These are phyloP conservation scores for Taenioides sp. DNA, from an alignment of 2,797 vertebrate species.

Conservation along the genomic window DNA sequence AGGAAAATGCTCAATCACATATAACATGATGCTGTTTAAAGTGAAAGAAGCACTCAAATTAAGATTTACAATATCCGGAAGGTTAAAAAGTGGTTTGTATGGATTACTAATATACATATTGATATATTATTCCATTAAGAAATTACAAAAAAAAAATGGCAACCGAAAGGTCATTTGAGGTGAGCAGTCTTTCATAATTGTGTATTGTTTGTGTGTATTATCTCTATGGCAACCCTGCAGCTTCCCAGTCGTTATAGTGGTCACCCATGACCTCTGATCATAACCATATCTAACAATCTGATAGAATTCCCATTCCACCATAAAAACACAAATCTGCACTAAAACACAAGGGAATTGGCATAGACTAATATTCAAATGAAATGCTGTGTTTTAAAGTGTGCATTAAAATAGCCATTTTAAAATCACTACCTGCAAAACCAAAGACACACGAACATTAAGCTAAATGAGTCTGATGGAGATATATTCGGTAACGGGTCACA, in stretches of 20 bases:
- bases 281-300: not conserved
- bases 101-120: not conserved
- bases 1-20: not conserved
- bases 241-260: not conserved
- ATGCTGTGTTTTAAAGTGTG: not conserved
- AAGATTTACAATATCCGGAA: not conserved
- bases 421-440: conserved; percentile 4
- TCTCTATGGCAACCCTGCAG: not conserved
- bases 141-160: not conserved
- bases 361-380: not conserved
- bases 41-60: not conserved
- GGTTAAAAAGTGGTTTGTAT: not conserved
- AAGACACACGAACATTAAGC: not conserved
- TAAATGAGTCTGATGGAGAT: not conserved
- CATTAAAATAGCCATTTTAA: not conserved
- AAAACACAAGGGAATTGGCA: not conserved
- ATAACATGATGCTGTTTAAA: not conserved
- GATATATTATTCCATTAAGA: not conserved
- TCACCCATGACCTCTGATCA: not conserved
- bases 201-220: not conserved
- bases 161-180: not conserved
- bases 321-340: not conserved
- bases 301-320: not conserved
- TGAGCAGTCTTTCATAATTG: not conserved
- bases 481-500: conserved; percentile 16